Evolutionary conservation across 2,888 invertebrate species (phyloP).

Genomic region (Aphidius colemani): DNA sequence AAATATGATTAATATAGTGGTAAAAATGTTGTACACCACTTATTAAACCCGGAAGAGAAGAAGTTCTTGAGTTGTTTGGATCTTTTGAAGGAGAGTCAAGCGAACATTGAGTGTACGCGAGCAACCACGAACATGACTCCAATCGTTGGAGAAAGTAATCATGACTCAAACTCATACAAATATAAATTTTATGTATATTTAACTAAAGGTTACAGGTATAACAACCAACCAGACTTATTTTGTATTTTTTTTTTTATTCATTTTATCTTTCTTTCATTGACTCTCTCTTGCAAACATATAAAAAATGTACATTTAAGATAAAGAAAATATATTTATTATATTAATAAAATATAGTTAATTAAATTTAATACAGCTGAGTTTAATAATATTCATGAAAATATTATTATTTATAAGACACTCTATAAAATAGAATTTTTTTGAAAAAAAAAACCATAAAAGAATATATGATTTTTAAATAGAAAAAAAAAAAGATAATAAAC

Average conservation of each 20-base stretch:
- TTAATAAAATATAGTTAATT: too few relatives aligned
- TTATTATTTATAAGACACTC: too few relatives aligned
- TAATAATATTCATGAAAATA: too few relatives aligned
- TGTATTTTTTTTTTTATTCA: conserved; percentile 29
- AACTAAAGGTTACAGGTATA: conserved; percentile 34
- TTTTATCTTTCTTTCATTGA: neutral
- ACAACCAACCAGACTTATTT: conserved; percentile 37
- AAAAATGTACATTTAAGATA: conserved; percentile 15
- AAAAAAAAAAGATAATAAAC: too few relatives aligned
- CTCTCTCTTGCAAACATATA: conserved; percentile 25
- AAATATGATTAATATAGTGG: neutral
- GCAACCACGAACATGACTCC: conserved; percentile 27
- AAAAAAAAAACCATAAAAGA: too few relatives aligned
- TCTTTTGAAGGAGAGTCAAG: conserved; percentile 40
- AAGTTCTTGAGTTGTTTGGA: conserved; percentile 42
- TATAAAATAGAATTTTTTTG: too few relatives aligned
- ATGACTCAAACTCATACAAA: conserved; percentile 39
- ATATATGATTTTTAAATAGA: too few relatives aligned
- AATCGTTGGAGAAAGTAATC: conserved; percentile 53
- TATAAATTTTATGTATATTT: neutral
- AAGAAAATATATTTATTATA: neutral
- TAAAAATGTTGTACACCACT: conserved; percentile 21
- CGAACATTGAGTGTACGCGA: conserved; percentile 32
- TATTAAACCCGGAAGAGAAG: conserved; percentile 46
- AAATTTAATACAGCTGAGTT: too few relatives aligned